A percentile compares a stretch with the other conserved stretches of the same genome.
Evolutionary conservation across 2,888 invertebrate species (phyloP).

Genomic region (Saturnia japonica): DNA sequence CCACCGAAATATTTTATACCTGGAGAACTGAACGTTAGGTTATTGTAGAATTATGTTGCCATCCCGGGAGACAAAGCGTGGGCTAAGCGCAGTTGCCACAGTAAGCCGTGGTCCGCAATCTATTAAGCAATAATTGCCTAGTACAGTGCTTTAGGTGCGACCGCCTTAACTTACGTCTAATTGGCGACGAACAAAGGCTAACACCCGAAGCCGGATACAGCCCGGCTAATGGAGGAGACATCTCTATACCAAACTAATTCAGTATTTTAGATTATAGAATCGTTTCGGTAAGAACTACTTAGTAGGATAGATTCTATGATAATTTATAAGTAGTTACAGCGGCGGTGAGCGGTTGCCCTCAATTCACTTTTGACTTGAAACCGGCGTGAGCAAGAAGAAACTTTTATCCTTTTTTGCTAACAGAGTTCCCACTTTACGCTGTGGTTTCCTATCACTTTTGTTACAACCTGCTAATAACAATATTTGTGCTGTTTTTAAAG

Average conservation of each 20-base stretch:
- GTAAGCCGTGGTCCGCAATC: constrained; percentile 53
- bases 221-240: constrained; percentile 56
- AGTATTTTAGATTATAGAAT: constrained; percentile 24
- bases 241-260: constrained; percentile 47
- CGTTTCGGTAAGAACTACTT: background rate
- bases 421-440: no score
- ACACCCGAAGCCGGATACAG: constrained; percentile 51
- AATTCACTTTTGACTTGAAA: no score
- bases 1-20: constrained; percentile 51
- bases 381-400: no score
- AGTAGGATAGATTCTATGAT: background rate
- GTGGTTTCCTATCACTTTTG: no score
- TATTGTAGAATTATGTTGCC: constrained; percentile 38
- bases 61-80: constrained; percentile 52
- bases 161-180: constrained; percentile 45
- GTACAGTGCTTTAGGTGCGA: constrained; percentile 34
- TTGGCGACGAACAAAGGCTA: constrained; percentile 69
- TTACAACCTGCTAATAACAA: no score
- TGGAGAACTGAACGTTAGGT: constrained; percentile 32
- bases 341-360: no score
- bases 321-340: no score
- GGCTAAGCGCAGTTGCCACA: constrained; percentile 32
- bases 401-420: no score
- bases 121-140: constrained; percentile 64
- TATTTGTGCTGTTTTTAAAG: no score